Percentiles rank a stretch among this genome's conserved stretches.
Evolutionary conservation across 2,888 invertebrate genomes (phyloP).

Genomic region (Heliconius sara): DNA sequence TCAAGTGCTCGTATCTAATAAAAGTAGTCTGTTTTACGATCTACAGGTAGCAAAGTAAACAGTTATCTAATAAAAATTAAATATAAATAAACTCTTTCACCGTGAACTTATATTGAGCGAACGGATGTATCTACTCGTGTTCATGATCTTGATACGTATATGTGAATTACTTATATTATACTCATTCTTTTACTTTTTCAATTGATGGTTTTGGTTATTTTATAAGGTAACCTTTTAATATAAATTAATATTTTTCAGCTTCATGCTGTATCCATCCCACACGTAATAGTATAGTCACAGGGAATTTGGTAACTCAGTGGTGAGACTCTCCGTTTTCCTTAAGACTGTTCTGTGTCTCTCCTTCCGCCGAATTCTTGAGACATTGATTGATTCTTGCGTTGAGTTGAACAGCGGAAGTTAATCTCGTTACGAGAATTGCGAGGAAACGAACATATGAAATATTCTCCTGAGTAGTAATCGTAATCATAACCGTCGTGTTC

Average conservation of each 20-base stretch:
- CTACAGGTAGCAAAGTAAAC: not conserved
- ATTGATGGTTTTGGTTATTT: not conserved
- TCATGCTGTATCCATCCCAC: not conserved
- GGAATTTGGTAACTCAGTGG: not conserved
- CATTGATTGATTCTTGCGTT: too few relatives aligned
- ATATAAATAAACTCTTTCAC: slow-evolving; percentile 11
- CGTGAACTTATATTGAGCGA: slow-evolving; percentile 6
- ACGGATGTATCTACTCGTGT: not conserved
- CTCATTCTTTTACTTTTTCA: not conserved
- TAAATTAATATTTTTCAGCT: not conserved
- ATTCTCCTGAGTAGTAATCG: too few relatives aligned
- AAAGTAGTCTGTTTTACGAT: not conserved
- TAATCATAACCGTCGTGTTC: too few relatives aligned
- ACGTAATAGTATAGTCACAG: not conserved
- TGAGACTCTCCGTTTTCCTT: not conserved
- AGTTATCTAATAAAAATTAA: not conserved
- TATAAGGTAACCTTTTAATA: not conserved
- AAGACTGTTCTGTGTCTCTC: too few relatives aligned
- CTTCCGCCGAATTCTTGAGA: too few relatives aligned
- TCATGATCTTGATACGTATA: slow-evolving; percentile 24
- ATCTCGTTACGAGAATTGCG: too few relatives aligned
- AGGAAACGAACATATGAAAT: too few relatives aligned
- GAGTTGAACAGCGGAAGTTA: too few relatives aligned
- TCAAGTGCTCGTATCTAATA: not conserved
- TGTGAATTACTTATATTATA: slow-evolving; percentile 29